Conservation (phyloP, 2,888 invertebrate genomes). For the Iphiclides podalirius region DNA sequence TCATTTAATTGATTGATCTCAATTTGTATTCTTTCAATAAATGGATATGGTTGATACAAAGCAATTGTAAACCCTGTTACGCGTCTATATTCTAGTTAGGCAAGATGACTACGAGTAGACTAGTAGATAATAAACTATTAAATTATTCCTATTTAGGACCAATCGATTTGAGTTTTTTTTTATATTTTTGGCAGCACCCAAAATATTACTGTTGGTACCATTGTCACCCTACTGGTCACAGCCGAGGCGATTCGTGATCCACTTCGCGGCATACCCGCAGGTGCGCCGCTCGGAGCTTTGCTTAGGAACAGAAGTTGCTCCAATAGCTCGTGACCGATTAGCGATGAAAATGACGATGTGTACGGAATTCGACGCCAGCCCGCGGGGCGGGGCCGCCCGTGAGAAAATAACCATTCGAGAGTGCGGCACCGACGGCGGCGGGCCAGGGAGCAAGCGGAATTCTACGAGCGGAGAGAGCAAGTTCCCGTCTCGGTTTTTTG, state of each 20-base stretch:
- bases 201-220: background rate
- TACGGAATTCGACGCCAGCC: constrained; percentile 26
- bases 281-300: background rate
- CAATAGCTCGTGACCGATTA: constrained; percentile 18
- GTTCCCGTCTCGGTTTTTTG: too few relatives aligned
- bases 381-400: constrained; percentile 44
- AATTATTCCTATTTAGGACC: too few relatives aligned
- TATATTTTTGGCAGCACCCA: too few relatives aligned
- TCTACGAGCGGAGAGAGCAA: too few relatives aligned
- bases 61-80: too few relatives aligned
- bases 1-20: too few relatives aligned
- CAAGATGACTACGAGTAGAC: too few relatives aligned
- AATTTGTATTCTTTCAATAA: too few relatives aligned
- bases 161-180: too few relatives aligned
- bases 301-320: constrained; percentile 5
- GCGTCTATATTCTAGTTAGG: too few relatives aligned
- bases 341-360: constrained; percentile 35
- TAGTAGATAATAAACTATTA: too few relatives aligned
- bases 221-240: constrained; percentile 5
- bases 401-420: constrained; percentile 59
- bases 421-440: constrained; percentile 39
- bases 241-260: constrained; percentile 1
- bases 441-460: constrained; percentile 42
- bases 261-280: background rate
- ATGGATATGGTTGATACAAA: too few relatives aligned